Percentiles rank a stretch among this genome's conserved stretches.
These are phyloP conservation scores for Tenrec ecaudatus DNA, from an alignment of 2,113 vertebrate genomes.

Conservation along the genomic window DNA sequence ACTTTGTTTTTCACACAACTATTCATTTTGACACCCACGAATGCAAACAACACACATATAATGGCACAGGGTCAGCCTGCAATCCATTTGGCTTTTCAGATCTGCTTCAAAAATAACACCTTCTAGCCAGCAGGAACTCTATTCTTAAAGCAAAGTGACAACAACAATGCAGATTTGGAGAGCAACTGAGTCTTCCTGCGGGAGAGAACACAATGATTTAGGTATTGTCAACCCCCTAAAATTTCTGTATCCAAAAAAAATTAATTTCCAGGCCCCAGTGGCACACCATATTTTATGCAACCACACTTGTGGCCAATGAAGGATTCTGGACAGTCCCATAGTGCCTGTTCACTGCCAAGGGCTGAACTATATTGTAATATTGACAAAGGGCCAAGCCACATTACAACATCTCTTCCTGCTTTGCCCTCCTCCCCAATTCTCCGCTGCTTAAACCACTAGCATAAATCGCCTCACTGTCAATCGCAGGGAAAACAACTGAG, in stretches of 20 bases:
- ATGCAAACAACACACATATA: not conserved
- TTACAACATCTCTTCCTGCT: conserved; percentile 17
- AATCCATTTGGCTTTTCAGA: not conserved
- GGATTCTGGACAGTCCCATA: conserved; percentile 12
- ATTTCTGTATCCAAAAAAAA: conserved; percentile 7
- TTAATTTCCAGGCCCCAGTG: not conserved
- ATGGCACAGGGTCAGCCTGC: not conserved
- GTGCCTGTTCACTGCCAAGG: conserved; percentile 41
- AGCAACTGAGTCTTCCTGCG: not conserved
- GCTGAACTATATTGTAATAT: not conserved
- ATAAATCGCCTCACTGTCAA: conserved; percentile 22
- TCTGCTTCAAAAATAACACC: not conserved
- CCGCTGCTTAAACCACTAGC: not conserved
- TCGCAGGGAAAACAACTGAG: conserved; percentile 30
- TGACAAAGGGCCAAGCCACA: conserved; percentile 56
- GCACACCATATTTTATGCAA: conserved; percentile 31
- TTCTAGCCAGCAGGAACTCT: not conserved
- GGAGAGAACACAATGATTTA: not conserved
- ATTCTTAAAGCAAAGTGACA: not conserved
- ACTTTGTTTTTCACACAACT: not conserved
- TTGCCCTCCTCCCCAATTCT: not conserved
- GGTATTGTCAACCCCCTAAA: not conserved
- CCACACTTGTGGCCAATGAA: conserved; percentile 8
- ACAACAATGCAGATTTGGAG: not conserved
- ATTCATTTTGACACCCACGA: not conserved